These are phyloP conservation scores for Tetrax tetrax DNA, from an alignment of 2,113 vertebrate genomes.

Conservation along the genomic window DNA sequence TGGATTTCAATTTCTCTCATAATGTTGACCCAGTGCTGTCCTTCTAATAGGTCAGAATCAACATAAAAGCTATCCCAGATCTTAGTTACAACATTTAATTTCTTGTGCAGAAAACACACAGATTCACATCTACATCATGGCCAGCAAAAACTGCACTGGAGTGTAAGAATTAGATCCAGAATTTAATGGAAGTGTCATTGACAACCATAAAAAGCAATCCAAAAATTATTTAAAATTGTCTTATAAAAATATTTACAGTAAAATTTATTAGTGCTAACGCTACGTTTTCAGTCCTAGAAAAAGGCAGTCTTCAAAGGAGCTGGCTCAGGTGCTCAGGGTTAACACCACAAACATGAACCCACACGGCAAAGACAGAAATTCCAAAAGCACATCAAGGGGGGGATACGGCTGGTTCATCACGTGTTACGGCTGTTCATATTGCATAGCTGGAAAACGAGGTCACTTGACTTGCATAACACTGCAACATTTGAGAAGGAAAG, in stretches of 20 bases:
- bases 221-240: conserved; percentile 68
- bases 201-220: conserved; percentile 72
- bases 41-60: neutral
- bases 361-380: conserved; percentile 50
- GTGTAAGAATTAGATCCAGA: neutral
- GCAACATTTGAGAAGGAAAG: conserved; percentile 51
- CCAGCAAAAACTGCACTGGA: neutral
- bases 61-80: neutral
- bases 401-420: conserved; percentile 61
- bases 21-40: neutral
- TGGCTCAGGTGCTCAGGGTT: conserved; percentile 74
- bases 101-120: neutral
- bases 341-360: conserved; percentile 65
- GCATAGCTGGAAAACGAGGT: conserved; percentile 84
- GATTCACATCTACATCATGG: neutral
- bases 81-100: neutral
- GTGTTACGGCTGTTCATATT: conserved; percentile 68
- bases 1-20: neutral
- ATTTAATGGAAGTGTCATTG: conserved; percentile 9
- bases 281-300: conserved; percentile 76
- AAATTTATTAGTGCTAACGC: conserved; percentile 68
- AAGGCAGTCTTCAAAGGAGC: conserved; percentile 76
- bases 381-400: conserved; percentile 32
- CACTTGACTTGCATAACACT: conserved; percentile 79
- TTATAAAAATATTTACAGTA: conserved; percentile 82